Evolutionary conservation across 2,888 invertebrate genomes (phyloP).

Genomic region (Synergus gifuensis): DNA sequence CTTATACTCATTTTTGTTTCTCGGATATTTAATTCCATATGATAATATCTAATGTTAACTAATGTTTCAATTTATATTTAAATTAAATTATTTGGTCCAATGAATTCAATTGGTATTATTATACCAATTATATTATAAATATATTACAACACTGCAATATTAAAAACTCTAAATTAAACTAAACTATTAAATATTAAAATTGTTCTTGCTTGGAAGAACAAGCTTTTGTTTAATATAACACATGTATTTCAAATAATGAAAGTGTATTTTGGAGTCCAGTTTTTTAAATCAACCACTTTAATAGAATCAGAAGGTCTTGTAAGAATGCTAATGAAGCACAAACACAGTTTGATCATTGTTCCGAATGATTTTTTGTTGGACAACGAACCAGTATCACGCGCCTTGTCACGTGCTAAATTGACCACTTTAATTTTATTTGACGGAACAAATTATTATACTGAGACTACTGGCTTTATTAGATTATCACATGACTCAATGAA

Average conservation of each 20-base stretch:
- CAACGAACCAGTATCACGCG: not conserved
- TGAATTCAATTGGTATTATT: not conserved
- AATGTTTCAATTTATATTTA: not conserved
- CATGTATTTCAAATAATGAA: not conserved
- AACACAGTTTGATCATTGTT: not conserved
- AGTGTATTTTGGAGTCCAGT: not conserved
- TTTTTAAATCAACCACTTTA: not conserved
- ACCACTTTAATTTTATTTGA: not conserved
- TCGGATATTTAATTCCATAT: too few relatives aligned
- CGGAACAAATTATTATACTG: not conserved
- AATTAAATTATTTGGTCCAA: not conserved
- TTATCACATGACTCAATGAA: not conserved
- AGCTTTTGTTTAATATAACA: too few relatives aligned
- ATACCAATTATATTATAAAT: too few relatives aligned
- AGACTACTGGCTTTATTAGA: not conserved
- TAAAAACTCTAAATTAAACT: too few relatives aligned
- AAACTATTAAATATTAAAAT: too few relatives aligned
- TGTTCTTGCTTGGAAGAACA: too few relatives aligned
- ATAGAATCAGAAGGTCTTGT: not conserved
- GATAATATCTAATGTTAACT: too few relatives aligned
- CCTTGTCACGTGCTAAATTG: not conserved
- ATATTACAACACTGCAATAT: too few relatives aligned
- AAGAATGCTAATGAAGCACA: not conserved
- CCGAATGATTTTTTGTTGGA: not conserved
- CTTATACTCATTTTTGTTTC: too few relatives aligned